Evolutionary conservation across 2,113 vertebrate species (phyloP).

Genomic region (Taurulus bubalis): DNA sequence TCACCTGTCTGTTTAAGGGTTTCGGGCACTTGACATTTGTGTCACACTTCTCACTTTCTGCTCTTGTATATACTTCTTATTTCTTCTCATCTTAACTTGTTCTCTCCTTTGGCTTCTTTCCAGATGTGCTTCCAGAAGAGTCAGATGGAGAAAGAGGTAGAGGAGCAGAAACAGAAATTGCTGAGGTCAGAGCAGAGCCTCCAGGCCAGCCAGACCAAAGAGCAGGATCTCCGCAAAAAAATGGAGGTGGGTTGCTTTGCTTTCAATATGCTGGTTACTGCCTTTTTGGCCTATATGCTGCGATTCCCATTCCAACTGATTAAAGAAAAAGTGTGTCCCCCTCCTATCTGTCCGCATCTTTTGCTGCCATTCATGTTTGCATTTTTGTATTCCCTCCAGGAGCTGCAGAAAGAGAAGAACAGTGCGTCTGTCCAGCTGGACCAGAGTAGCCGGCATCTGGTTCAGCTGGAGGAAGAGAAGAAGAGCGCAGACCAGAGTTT

Average conservation of each 20-base stretch:
- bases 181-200: conserved; percentile 84
- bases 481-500: conserved; percentile 80
- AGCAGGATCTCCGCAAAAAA: conserved; percentile 84
- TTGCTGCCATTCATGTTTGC: conserved; percentile 8
- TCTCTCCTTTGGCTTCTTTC: neutral
- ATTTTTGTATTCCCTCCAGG: conserved; percentile 73
- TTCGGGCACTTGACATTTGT: neutral
- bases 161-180: conserved; percentile 86
- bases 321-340: neutral
- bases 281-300: neutral
- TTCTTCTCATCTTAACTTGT: neutral
- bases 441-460: conserved; percentile 80
- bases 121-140: conserved; percentile 83
- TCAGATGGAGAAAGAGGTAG: conserved; percentile 80
- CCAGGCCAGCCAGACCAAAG: conserved; percentile 80
- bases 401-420: conserved; percentile 85
- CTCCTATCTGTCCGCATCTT: neutral
- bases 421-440: conserved; percentile 81
- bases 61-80: neutral
- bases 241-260: conserved; percentile 80
- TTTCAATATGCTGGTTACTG: neutral
- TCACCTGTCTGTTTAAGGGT: neutral
- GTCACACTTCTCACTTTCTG: neutral
- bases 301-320: neutral
- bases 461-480: conserved; percentile 87